Base-by-base conservation (phyloP, 1,140 invertebrate species). In the Ceratina japonica region DNA sequence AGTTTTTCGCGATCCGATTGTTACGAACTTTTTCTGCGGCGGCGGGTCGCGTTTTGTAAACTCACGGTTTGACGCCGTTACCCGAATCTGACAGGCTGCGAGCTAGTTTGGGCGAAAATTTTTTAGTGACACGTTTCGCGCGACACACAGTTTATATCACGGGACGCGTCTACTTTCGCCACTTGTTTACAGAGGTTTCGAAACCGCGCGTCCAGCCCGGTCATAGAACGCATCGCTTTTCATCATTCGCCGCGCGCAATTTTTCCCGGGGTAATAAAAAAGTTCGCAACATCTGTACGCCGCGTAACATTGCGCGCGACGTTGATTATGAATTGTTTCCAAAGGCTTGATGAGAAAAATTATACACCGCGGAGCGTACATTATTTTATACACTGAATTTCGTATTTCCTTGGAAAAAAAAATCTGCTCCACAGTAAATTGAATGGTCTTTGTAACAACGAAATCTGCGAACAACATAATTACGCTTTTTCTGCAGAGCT, bases 11-110 rank as follows among this genome's bases (percentile, higher is more conserved):
- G 15, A 61, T 24, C 22, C 16, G 2, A 3, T 20, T 44, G 37
- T 44, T 8, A 10, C 37, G 10, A 44, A 44, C 37, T 44, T 44
- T 44, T 10, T 44, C 37, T 44, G 37, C 10, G n/a, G 16, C 10
- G n/a, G 16, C 16, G 54, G 56, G 49, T 44, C 59, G 24, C 69
- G 22, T 62, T 51, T 16, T 52, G 70, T 51, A 63, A 63, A 63
- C 44, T 73, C 16, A 24, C n/a, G 15, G 44, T 63, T 62, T 63
- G 59, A 31, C 16, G 8, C 20, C 10, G 69, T 2, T 16, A 13
- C 31, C 52, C 37, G 37, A 44, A 44, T 7, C 37, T 44, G 37
- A 44, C 37, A 44, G 27, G 27, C 27, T 31, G 27, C 2, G 1
- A 31, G 27, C 27, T 31, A 31, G 37, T 44, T 10, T 44, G 37